These are phyloP conservation scores for Diorhabda carinulata DNA, from an alignment of 1,140 invertebrate genomes.

Conservation along the genomic window DNA sequence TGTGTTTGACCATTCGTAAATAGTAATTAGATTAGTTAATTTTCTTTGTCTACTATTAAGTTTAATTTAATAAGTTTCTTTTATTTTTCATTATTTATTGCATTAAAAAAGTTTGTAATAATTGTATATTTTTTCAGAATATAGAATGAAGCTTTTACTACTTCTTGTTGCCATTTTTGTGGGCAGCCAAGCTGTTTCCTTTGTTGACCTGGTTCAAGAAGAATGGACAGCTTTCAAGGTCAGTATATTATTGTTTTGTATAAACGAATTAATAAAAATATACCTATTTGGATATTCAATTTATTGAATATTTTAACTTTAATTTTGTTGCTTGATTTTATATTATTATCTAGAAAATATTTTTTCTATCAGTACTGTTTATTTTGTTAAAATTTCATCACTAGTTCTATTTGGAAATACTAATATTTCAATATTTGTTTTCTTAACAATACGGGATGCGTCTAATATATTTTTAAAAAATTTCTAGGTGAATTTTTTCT, in stretches of 20 bases:
- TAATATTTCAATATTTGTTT: too few species aligned
- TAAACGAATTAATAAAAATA: neutral
- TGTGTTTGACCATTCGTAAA: too few species aligned
- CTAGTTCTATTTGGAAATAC: too few species aligned
- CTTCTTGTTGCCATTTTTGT: slow-evolving; percentile 50
- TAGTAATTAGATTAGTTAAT: too few species aligned
- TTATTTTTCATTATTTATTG: too few species aligned
- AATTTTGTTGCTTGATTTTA: neutral
- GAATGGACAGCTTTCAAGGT: slow-evolving; percentile 78
- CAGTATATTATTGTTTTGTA: slow-evolving; percentile 38
- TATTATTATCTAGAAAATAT: neutral
- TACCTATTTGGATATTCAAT: neutral
- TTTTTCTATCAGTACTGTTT: neutral
- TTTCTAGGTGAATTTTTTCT: too few species aligned
- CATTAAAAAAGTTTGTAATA: neutral
- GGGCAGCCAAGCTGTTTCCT: slow-evolving; percentile 57
- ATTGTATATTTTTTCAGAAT: neutral
- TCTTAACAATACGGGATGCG: too few species aligned
- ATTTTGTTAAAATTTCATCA: neutral
- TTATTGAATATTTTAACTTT: slow-evolving; percentile 5
- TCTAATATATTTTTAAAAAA: too few species aligned
- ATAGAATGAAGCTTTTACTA: slow-evolving; percentile 52
- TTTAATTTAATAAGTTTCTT: too few species aligned
- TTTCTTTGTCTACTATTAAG: too few species aligned
- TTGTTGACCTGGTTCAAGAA: slow-evolving; percentile 65